phyloP scores from a whole-genome alignment of 1,140 invertebrate genomes.

The Drosophila chauvacae region DNA sequence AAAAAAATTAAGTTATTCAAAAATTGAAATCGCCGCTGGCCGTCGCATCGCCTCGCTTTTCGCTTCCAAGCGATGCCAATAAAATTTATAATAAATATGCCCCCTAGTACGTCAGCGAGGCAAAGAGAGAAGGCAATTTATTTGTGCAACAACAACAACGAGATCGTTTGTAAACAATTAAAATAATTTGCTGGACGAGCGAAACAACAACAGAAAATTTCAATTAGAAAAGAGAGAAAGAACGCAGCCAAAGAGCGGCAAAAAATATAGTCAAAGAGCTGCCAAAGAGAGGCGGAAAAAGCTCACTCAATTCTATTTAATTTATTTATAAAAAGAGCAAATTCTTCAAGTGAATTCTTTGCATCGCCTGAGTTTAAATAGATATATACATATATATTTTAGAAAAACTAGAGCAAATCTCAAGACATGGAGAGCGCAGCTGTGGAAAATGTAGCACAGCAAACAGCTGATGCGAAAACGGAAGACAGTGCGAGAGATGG shows the following conservation, averaged over 20 bases:
- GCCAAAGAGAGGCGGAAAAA: background rate
- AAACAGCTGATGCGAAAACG: conserved; percentile 62
- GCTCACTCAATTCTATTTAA: conserved; percentile 30
- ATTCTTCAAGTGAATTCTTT: conserved; percentile 55
- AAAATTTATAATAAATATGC: conserved; percentile 73
- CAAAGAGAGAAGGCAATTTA: conserved; percentile 55
- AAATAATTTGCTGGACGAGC: conserved; percentile 66
- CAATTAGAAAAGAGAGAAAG: conserved; percentile 42
- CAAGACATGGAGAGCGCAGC: conserved; percentile 27
- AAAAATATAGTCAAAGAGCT: conserved; percentile 19
- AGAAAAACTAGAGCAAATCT: conserved; percentile 44
- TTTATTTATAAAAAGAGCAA: conserved; percentile 57
- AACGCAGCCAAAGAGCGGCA: conserved; percentile 1
- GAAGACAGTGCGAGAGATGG: background rate
- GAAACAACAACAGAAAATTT: conserved; percentile 41
- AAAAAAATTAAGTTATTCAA: conserved; percentile 65
- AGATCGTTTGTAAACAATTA: conserved; percentile 77
- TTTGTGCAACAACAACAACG: conserved; percentile 63
- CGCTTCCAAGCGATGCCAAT: conserved; percentile 53
- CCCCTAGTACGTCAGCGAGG: conserved; percentile 29
- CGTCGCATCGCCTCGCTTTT: conserved; percentile 20
- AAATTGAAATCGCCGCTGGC: conserved; percentile 63
- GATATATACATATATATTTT: conserved; percentile 38
- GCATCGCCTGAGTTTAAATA: conserved; percentile 10
- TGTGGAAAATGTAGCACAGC: conserved; percentile 66